phyloP scores from a whole-genome alignment of 2,888 invertebrate genomes.

The Nebria salina region DNA sequence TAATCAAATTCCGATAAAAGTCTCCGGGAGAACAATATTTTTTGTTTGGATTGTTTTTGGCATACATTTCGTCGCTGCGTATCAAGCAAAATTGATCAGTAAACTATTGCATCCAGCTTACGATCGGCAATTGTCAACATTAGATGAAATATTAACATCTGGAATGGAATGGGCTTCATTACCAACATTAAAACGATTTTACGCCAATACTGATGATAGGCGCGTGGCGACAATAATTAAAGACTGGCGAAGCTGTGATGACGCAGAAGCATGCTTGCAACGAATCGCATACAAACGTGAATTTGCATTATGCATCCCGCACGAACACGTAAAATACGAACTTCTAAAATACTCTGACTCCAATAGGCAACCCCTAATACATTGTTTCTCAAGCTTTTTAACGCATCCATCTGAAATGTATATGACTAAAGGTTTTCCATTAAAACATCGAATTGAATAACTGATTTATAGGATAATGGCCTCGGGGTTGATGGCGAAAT shows the following conservation, averaged over 20 bases:
- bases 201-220: constrained; percentile 18
- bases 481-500: constrained; percentile 10
- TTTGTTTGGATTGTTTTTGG: constrained; percentile 14
- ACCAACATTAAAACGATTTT: constrained; percentile 15
- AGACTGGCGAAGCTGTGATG: constrained; percentile 6
- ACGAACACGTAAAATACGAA: not conserved
- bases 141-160: constrained; percentile 16
- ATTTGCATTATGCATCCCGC: constrained; percentile 4
- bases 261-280: constrained; percentile 18
- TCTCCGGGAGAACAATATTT: not conserved
- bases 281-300: constrained; percentile 29
- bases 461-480: not conserved
- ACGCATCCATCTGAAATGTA: constrained; percentile 6
- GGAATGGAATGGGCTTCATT: constrained; percentile 2
- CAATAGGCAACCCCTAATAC: constrained; percentile 12
- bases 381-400: constrained; percentile 51
- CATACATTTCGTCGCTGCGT: constrained; percentile 3
- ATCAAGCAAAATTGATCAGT: constrained; percentile 52
- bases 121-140: constrained; percentile 9
- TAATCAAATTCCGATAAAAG: constrained; percentile 2
- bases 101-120: constrained; percentile 6
- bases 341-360: constrained; percentile 14
- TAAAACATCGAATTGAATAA: constrained; percentile 20
- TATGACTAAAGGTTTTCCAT: constrained; percentile 34
- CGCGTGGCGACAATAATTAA: not conserved